phyloP scores from a whole-genome alignment of 1,140 invertebrate genomes.

The Cataglyphis hispanica region DNA sequence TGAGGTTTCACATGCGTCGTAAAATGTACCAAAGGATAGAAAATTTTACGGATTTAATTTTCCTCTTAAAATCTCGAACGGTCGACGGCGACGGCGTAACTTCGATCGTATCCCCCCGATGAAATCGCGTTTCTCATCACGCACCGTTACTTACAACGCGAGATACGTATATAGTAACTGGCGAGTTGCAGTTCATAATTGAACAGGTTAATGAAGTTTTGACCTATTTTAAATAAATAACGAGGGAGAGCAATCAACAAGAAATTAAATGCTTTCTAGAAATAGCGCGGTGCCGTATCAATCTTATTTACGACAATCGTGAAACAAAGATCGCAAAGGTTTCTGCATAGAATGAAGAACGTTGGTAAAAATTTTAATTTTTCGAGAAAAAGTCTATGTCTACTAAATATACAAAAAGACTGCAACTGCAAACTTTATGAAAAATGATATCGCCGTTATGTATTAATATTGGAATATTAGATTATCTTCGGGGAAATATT shows the following conservation, averaged over 20 bases:
- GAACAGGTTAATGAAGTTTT: conserved; percentile 29
- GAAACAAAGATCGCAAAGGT: not conserved
- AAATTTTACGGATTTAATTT: conserved; percentile 45
- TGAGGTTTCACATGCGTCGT: conserved; percentile 1
- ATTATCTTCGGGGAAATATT: too few species aligned
- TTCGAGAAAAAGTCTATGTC: not conserved
- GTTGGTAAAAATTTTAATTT: not conserved
- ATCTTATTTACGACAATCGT: not conserved
- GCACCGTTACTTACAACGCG: conserved; percentile 10
- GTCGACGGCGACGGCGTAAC: not conserved
- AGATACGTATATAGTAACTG: not conserved
- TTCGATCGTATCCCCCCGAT: conserved; percentile 20
- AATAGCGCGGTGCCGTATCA: not conserved
- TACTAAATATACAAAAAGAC: not conserved
- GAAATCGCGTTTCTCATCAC: conserved; percentile 36
- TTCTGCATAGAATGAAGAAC: not conserved
- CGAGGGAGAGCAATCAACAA: not conserved
- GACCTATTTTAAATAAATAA: conserved; percentile 11
- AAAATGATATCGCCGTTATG: not conserved
- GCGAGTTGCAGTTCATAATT: not conserved
- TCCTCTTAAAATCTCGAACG: conserved; percentile 5
- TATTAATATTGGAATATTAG: too few species aligned
- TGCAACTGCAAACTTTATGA: not conserved
- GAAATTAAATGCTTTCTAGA: not conserved
- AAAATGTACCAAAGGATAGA: not conserved